Conservation (phyloP, 2,797 vertebrate genomes). For the Pipistrellus pipistrellus region DNA sequence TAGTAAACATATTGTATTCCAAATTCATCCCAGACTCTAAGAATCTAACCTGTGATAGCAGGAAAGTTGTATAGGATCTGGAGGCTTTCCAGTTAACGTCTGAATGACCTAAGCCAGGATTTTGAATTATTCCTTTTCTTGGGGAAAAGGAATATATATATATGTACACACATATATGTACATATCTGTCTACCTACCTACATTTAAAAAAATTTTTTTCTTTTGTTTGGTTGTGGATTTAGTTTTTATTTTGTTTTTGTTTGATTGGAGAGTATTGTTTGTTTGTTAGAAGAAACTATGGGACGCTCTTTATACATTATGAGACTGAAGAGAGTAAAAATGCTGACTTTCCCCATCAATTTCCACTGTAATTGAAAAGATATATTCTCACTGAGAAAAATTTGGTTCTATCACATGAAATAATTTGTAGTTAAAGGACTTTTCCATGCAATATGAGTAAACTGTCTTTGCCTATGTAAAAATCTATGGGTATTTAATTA, state of each 20-base stretch:
- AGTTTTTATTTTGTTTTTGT: not conserved
- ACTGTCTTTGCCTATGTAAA: not conserved
- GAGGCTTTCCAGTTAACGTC: not conserved
- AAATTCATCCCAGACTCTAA: not conserved
- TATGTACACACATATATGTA: not conserved
- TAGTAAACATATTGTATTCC: not conserved
- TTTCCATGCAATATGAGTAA: not conserved
- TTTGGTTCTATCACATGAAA: constrained; percentile 24
- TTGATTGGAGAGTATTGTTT: not conserved
- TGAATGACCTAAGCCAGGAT: not conserved
- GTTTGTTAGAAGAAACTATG: constrained; percentile 26
- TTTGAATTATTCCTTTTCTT: not conserved
- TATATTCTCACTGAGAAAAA: not conserved
- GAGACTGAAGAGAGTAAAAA: constrained; percentile 46
- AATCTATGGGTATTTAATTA: constrained; percentile 18
- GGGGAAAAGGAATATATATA: not conserved
- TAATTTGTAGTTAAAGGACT: constrained; percentile 32
- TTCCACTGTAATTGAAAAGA: constrained; percentile 1
- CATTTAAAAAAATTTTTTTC: not conserved
- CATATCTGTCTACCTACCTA: not conserved
- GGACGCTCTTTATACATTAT: not conserved
- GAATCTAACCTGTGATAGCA: not conserved
- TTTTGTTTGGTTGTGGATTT: constrained; percentile 56
- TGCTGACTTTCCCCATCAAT: constrained; percentile 13
- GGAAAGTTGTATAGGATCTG: not conserved